phyloP scores from a whole-genome alignment of 2,888 invertebrate species.

The Hydrotaea cyrtoneurina region DNA sequence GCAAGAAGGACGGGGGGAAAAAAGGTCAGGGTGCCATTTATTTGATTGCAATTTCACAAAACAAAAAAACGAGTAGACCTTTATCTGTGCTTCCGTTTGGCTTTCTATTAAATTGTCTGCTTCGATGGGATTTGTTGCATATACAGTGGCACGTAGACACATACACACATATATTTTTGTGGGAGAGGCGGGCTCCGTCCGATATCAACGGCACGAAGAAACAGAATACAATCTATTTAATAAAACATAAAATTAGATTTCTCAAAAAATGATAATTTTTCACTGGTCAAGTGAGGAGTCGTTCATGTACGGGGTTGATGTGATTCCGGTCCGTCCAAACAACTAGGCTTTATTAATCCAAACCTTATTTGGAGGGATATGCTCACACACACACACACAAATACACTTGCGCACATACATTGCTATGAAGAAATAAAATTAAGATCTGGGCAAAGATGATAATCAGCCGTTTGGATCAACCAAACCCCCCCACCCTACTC shows the following conservation, averaged over 20 bases:
- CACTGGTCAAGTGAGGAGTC: not conserved
- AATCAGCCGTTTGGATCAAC: not conserved
- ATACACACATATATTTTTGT: too few species aligned
- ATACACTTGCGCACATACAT: not conserved
- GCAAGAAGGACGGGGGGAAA: not conserved
- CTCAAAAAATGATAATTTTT: slow-evolving; percentile 32
- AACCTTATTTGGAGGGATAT: not conserved
- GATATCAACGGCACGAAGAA: not conserved
- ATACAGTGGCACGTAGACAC: not conserved
- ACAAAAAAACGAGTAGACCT: slow-evolving; percentile 6
- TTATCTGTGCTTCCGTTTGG: slow-evolving; percentile 13
- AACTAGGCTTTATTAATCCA: slow-evolving; percentile 22
- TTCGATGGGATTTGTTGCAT: slow-evolving; percentile 41
- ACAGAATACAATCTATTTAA: slow-evolving; percentile 3
- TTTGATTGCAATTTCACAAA: slow-evolving; percentile 60
- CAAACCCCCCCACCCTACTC: too few species aligned
- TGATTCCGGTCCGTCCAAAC: not conserved
- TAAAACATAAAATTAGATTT: slow-evolving; percentile 27
- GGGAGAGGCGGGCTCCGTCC: too few species aligned
- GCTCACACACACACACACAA: not conserved
- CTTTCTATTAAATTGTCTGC: slow-evolving; percentile 55
- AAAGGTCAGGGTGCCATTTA: slow-evolving; percentile 58
- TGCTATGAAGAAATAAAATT: slow-evolving; percentile 16
- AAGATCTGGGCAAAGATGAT: not conserved
- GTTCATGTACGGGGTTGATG: not conserved